Base-by-base conservation (phyloP, 1,140 invertebrate species). In the Tetragonula clypearis region DNA sequence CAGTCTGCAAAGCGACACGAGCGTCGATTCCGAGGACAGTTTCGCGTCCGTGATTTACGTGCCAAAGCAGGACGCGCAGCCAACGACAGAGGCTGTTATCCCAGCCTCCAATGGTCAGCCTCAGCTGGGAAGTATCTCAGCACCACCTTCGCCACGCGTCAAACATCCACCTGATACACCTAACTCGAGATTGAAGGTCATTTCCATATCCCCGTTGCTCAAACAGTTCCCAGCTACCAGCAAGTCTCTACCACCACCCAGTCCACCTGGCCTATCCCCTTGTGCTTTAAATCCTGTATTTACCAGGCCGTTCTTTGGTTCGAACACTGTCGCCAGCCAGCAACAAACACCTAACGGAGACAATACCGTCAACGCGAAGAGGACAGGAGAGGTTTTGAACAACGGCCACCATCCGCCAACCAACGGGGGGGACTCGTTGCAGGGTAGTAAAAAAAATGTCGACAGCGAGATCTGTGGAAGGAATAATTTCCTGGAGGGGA, bases 21-120 rank as follows among this genome's bases (percentile, higher is more conserved):
- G 98, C 94, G 97, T 99, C 5, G 98, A 99, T 93, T 98, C 98
- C 3, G 98, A 99, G 94, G 98, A 99, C 90, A 98, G 97, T 94
- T 98, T 98, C 92, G 98, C 98, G 58, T 98, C 98, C 73, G 98
- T 98, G 15, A 98, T 98, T 91, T 98, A 97, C 91, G 97, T 98
- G 87, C 98, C 98, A 68, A 97, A 97, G 91, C 95, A 95, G 85
- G 96, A 96, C 82, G 72, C 66, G 12, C 23, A 81, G 17, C 23
- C 79, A 1, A 14, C 77, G 11, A 74, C 77, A 8, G 87, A 89
- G 21, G 35, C 23, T 19, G n/a, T 84, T 35, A 21, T 80, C 19
- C 74, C 86, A 15, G 21, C 62, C 58, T 35, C 86, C 12, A 82
- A 84, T n/a, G 66, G 89, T 80, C 11, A 91, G n/a, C n/a, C n/a